Evolutionary conservation across 2,797 vertebrate species (phyloP).

Genomic region (Chlorospingus semifuscus): DNA sequence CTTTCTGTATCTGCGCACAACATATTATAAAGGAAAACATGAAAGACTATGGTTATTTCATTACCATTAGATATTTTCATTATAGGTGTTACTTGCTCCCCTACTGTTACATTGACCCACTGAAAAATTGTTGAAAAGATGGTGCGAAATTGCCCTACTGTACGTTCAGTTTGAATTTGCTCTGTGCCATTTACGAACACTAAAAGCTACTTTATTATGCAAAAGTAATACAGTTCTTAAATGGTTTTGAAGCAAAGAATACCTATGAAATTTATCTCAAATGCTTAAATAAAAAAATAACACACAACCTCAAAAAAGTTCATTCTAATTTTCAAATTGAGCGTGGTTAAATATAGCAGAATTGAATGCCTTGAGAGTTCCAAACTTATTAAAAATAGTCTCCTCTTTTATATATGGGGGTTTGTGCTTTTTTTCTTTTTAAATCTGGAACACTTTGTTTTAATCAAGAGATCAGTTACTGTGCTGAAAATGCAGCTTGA

Average conservation of each 20-base stretch:
- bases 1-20: background rate
- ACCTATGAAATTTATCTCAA: background rate
- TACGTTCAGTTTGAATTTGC: background rate
- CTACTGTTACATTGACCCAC: slow-evolving; percentile 23
- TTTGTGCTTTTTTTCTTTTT: background rate
- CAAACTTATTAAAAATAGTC: background rate
- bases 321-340: background rate
- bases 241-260: background rate
- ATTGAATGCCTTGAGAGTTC: background rate
- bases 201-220: background rate
- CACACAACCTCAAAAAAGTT: background rate
- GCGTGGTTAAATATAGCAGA: background rate
- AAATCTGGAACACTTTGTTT: slow-evolving; percentile 32
- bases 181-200: background rate
- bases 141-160: background rate
- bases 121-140: slow-evolving; percentile 25
- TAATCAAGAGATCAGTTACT: slow-evolving; percentile 33
- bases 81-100: slow-evolving; percentile 1
- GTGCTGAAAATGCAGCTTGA: slow-evolving; percentile 20
- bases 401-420: background rate
- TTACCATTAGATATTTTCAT: background rate
- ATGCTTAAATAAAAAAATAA: background rate
- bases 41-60: slow-evolving; percentile 19
- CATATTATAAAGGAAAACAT: background rate
- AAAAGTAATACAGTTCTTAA: background rate